A percentile compares a stretch with the other conserved stretches of the same genome.
Evolutionary conservation across 2,113 vertebrate species (phyloP).

Genomic region (Pipra filicauda): DNA sequence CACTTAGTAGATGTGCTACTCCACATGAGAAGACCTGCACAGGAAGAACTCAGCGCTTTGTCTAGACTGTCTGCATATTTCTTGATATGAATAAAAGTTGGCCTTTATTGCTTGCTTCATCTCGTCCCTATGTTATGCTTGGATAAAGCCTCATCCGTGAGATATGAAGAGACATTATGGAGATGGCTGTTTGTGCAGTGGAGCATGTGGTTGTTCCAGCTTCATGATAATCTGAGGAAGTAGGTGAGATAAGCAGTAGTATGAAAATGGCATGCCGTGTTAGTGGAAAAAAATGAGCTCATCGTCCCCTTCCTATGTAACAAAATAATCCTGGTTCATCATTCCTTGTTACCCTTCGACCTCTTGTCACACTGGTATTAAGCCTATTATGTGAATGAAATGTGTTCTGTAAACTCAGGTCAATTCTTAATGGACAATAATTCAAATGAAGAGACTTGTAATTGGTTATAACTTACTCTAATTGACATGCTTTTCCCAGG

Average conservation of each 20-base stretch:
- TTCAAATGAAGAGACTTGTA: neutral
- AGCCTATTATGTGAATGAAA: neutral
- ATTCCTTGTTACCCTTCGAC: neutral
- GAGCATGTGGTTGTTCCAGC: neutral
- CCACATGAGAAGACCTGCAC: neutral
- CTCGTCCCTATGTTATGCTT: neutral
- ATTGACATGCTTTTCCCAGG: conserved; percentile 51
- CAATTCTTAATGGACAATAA: conserved; percentile 48
- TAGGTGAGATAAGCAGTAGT: neutral
- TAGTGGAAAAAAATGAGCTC: neutral
- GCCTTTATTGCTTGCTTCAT: neutral
- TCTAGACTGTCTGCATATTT: neutral
- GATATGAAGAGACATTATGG: neutral
- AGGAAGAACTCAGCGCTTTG: neutral
- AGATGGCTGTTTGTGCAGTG: neutral
- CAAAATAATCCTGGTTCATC: neutral
- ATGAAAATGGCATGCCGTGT: neutral
- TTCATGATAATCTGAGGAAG: neutral
- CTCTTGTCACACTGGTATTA: neutral
- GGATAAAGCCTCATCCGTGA: neutral
- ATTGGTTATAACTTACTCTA: conserved; percentile 49
- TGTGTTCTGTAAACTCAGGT: conserved; percentile 43
- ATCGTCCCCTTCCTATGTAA: neutral
- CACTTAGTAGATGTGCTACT: neutral
- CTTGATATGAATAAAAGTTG: neutral